Base-by-base conservation (phyloP, 2,888 invertebrate genomes). In the Heliconius hortense region DNA sequence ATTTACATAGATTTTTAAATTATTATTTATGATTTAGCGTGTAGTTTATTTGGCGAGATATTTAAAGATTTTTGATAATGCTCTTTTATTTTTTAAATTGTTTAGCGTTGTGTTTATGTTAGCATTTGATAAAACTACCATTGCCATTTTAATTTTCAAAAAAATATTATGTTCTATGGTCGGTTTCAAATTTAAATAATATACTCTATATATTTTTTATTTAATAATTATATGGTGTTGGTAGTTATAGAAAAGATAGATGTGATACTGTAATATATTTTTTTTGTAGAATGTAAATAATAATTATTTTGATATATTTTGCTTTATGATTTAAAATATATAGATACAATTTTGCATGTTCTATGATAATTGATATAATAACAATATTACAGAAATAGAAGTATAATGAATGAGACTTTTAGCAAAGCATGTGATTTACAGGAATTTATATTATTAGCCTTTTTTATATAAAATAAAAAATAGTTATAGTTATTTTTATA, bases 31-130 rank as follows among this genome's bases (percentile, higher is more conserved):
- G 28, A 73, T 62, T 69, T 76, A 72, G 74, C 72, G 39, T 63
- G 70, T 74, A 74, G 72, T 74, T 76, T 73, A 73, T 77, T 78
- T 78, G 64, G 64, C 70, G 64, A 74, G 21, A 68, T 43, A 43
- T 43, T 43, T 15, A 53, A 75, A 39, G 18, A 67, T 35, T 64
- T 48, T 68, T 67, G 26, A 73, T 70, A 64, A 53, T 70, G 73
- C 76, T 73, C 43, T 76, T 76, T 73, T 76, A 69, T 43, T 76
- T 76, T 53, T 70, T 73, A 28, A 69, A 72, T 76, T 76, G 15
- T 76, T 76, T 76, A 76, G 63, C 69, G 70, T 79, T 76, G 79
- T 79, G 79, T 76, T 79, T 79, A 79, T 79, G 69, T 79, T 79
- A 79, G 79, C 77, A 79, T 79, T 76, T 77, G 74, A 77, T n/a